phyloP scores from a whole-genome alignment of 2,113 vertebrate genomes.

The Chloebia gouldiae region DNA sequence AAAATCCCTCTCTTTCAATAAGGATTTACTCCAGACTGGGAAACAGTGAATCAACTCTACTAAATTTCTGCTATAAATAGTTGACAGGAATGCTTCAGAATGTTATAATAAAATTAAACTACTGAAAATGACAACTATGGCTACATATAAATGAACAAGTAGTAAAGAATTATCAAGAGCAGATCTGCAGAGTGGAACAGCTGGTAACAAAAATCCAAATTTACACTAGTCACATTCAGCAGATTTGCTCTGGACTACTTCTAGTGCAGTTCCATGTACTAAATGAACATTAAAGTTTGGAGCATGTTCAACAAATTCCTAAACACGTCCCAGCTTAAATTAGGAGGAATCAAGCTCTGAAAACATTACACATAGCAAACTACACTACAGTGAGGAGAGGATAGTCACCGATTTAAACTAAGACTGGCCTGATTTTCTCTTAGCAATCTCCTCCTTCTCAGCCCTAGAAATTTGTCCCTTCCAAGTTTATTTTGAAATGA shows the following conservation, averaged over 20 bases:
- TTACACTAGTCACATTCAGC: neutral
- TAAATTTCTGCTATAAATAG: neutral
- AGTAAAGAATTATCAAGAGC: neutral
- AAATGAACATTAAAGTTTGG: neutral
- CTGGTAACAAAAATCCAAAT: neutral
- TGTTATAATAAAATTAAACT: neutral
- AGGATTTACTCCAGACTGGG: neutral
- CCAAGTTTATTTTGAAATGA: neutral
- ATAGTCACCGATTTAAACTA: neutral
- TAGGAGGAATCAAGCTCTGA: neutral
- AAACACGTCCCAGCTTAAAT: neutral
- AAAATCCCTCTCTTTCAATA: neutral
- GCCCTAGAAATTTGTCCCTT: neutral
- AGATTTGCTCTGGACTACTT: neutral
- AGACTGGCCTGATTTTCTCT: neutral
- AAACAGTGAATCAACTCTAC: neutral
- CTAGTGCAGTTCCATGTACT: neutral
- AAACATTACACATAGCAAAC: neutral
- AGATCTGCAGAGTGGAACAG: neutral
- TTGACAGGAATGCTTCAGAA: neutral
- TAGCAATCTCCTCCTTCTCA: neutral
- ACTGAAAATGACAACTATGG: neutral
- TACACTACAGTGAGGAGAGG: neutral
- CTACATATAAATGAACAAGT: neutral
- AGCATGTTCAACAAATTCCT: neutral